phyloP scores from a whole-genome alignment of 1,140 invertebrate genomes.

The Hesperophylax magnus region DNA sequence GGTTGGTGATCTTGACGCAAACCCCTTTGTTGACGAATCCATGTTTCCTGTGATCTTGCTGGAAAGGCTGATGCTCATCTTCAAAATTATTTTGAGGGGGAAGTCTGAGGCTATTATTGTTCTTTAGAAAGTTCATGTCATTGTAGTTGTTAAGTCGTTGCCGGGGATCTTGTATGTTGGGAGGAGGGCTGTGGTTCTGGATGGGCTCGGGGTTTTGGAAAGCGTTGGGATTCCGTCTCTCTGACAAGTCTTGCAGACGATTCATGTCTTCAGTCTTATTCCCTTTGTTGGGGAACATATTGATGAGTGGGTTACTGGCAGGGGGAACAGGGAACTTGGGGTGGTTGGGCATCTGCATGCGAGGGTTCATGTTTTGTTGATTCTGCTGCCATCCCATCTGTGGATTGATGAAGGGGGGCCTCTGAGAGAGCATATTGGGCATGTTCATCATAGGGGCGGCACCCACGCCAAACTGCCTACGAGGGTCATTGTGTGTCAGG shows the following conservation, averaged over 20 bases:
- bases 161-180: conserved; percentile 13
- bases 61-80: conserved; percentile 19
- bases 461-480: conserved; percentile 18
- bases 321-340: not conserved
- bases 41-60: conserved; percentile 52
- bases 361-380: conserved; percentile 7
- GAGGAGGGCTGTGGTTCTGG: conserved; percentile 45
- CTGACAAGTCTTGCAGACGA: conserved; percentile 72
- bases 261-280: conserved; percentile 59
- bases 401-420: conserved; percentile 9
- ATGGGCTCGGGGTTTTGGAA: conserved; percentile 67
- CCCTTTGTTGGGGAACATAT: conserved; percentile 24
- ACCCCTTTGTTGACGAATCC: conserved; percentile 61
- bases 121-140: conserved; percentile 15
- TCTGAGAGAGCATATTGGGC: not conserved
- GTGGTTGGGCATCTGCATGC: not conserved
- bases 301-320: not conserved
- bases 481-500: conserved; percentile 5
- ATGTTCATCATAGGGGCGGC: conserved; percentile 17
- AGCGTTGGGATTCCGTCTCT: conserved; percentile 74
- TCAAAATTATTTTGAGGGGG: conserved; percentile 37
- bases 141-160: conserved; percentile 5
- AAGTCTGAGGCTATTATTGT: conserved; percentile 13
- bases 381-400: conserved; percentile 23
- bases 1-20: conserved; percentile 81